Conservation (phyloP, 2,113 vertebrate genomes). For the Tylochromis polylepis region DNA sequence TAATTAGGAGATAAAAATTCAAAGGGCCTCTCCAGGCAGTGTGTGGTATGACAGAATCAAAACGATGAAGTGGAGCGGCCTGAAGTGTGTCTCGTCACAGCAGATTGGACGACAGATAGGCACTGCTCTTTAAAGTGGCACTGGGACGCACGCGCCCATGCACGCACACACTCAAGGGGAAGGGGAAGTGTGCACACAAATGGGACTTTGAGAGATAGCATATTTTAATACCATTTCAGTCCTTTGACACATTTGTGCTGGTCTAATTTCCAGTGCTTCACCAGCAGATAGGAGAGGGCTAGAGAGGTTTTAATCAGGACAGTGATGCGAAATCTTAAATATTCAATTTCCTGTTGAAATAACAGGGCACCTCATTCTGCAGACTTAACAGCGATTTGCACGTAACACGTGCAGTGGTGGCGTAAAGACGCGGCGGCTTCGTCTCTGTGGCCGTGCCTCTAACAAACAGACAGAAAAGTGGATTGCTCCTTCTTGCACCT, state of each 20-base stretch:
- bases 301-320: constrained; percentile 49
- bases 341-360: constrained; percentile 40
- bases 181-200: constrained; percentile 33
- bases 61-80: constrained; percentile 70
- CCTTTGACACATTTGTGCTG: constrained; percentile 51
- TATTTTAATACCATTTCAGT: constrained; percentile 61
- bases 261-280: constrained; percentile 48
- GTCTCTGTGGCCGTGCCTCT: not conserved
- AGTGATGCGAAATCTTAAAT: constrained; percentile 36
- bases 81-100: constrained; percentile 69
- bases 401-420: not conserved
- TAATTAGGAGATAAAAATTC: constrained; percentile 81
- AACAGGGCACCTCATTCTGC: constrained; percentile 1
- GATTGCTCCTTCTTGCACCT: not conserved
- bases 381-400: constrained; percentile 12
- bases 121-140: constrained; percentile 65
- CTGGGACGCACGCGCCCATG: constrained; percentile 19
- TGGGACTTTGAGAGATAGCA: constrained; percentile 49
- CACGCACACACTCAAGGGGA: not conserved
- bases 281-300: constrained; percentile 20
- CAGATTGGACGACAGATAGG: constrained; percentile 72
- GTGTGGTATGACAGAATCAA: constrained; percentile 78
- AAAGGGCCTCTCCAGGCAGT: constrained; percentile 75
- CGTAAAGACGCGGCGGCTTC: not conserved
- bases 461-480: constrained; percentile 10